These are phyloP conservation scores for Trichechus manatus DNA, from an alignment of 2,113 vertebrate genomes.

Conservation along the genomic window DNA sequence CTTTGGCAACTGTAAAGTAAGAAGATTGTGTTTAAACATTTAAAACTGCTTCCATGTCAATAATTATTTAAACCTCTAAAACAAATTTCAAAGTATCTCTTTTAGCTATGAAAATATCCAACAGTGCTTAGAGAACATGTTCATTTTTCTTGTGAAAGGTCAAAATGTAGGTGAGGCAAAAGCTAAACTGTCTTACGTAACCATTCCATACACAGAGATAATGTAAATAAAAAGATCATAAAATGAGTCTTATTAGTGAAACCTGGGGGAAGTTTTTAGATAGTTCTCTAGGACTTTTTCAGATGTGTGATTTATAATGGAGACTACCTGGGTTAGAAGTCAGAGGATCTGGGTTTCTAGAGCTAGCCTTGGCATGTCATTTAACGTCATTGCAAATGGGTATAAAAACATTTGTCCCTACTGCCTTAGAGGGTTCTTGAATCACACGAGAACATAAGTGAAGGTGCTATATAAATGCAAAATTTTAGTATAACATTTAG, in stretches of 20 bases:
- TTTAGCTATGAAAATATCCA: constrained; percentile 15
- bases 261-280: neutral
- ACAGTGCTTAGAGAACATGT: neutral
- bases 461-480: neutral
- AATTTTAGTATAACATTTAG: constrained; percentile 33
- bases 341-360: constrained; percentile 40
- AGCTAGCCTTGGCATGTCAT: neutral
- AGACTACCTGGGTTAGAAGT: neutral
- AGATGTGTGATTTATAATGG: constrained; percentile 35
- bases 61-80: constrained; percentile 40
- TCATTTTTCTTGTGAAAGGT: constrained; percentile 27
- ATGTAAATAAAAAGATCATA: neutral
- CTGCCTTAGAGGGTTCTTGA: neutral
- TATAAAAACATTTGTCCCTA: constrained; percentile 6
- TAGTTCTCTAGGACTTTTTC: constrained; percentile 24
- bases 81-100: constrained; percentile 40
- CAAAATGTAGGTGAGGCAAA: neutral
- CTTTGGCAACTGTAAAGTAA: constrained; percentile 52
- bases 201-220: constrained; percentile 9
- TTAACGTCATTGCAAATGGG: constrained; percentile 18
- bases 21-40: constrained; percentile 10
- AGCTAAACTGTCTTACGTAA: constrained; percentile 2
- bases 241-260: constrained; percentile 49
- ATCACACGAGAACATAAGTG: neutral
- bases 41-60: neutral